Conservation (phyloP, 2,888 invertebrate species). For the Oxycera nigricornis region DNA sequence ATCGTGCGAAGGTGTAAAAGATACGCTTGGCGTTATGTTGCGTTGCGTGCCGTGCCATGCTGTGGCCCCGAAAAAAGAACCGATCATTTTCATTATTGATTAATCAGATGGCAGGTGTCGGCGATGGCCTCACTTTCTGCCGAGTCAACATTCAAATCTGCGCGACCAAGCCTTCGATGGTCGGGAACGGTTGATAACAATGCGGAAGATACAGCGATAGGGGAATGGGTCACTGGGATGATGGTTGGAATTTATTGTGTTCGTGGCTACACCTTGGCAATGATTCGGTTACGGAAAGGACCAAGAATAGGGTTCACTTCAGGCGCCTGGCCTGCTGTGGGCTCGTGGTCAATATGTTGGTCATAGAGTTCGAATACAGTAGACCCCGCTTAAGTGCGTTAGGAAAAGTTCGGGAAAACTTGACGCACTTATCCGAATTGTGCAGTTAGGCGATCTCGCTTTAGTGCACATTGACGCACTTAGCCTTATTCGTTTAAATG, state of each 20-base stretch:
- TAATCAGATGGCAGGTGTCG: conserved; percentile 36
- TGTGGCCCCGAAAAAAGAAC: neutral
- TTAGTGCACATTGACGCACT: too few relatives aligned
- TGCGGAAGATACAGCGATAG: neutral
- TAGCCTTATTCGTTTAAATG: too few relatives aligned
- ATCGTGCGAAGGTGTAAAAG: conserved; percentile 41
- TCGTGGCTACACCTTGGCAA: neutral
- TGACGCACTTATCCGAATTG: too few relatives aligned
- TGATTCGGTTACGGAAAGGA: neutral
- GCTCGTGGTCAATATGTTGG: neutral
- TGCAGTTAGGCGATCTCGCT: too few relatives aligned
- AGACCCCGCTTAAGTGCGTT: too few relatives aligned
- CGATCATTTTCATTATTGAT: conserved; percentile 39
- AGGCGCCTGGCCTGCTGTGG: neutral
- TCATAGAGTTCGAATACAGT: neutral
- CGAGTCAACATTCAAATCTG: conserved; percentile 4
- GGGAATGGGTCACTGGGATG: neutral
- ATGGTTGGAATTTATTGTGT: conserved; percentile 6
- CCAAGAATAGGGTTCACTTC: neutral
- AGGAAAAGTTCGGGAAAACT: too few relatives aligned
- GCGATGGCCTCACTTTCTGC: conserved; percentile 20
- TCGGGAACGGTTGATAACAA: neutral
- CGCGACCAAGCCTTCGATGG: neutral
- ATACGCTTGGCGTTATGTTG: conserved; percentile 1
- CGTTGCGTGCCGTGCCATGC: neutral